These are phyloP conservation scores for Gordius sp. DNA, from an alignment of 2,888 invertebrate species.

Conservation along the genomic window DNA sequence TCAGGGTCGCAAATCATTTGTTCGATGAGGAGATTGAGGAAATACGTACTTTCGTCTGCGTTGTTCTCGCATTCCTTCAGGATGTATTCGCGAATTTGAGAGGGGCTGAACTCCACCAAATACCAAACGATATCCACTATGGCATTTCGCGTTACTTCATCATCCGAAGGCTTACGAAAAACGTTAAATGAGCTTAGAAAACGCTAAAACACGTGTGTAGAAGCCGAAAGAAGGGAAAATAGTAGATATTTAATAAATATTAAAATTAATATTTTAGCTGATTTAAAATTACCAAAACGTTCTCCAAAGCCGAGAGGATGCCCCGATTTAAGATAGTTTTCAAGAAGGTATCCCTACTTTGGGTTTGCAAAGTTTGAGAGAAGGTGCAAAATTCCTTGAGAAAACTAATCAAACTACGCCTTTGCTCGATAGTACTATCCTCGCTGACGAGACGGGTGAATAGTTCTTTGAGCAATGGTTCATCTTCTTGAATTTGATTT, in stretches of 20 bases:
- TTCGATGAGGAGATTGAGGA: constrained; percentile 73
- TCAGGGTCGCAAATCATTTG: constrained; percentile 90
- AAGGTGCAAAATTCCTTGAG: constrained; percentile 96
- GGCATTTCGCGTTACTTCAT: constrained; percentile 72
- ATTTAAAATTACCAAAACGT: constrained; percentile 38
- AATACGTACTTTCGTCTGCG: constrained; percentile 39
- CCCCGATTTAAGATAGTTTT: constrained; percentile 63
- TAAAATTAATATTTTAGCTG: background rate
- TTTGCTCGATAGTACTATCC: constrained; percentile 50
- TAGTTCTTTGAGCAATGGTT: constrained; percentile 71
- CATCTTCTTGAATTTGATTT: constrained; percentile 74
- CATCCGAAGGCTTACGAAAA: constrained; percentile 40
- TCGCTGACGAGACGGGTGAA: constrained; percentile 72
- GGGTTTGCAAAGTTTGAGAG: constrained; percentile 87
- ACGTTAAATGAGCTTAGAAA: too few relatives aligned
- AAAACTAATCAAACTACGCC: constrained; percentile 78
- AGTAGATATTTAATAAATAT: background rate
- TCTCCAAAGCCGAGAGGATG: constrained; percentile 60
- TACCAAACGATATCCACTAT: constrained; percentile 91
- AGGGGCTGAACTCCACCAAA: constrained; percentile 89
- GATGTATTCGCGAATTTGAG: constrained; percentile 82
- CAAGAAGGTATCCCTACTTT: constrained; percentile 84
- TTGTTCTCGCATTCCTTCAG: constrained; percentile 60
- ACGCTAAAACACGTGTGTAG: too few relatives aligned
- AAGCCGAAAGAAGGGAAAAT: too few relatives aligned